These are phyloP conservation scores for Rhinophrynus dorsalis DNA, from an alignment of 2,797 vertebrate species.

Conservation along the genomic window DNA sequence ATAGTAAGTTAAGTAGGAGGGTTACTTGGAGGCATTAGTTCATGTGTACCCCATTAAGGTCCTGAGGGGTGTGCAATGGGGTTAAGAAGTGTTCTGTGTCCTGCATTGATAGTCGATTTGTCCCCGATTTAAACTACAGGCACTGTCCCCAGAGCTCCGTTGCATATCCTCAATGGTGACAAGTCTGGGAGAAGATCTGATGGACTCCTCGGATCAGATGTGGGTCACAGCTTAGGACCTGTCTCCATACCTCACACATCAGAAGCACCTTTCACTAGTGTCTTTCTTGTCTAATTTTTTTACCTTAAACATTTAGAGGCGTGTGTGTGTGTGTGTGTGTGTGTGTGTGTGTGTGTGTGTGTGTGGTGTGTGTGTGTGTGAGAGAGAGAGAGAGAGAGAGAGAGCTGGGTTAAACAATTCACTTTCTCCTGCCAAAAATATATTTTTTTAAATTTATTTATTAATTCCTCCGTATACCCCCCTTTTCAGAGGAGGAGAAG, in stretches of 20 bases:
- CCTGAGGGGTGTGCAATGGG: too few relatives aligned
- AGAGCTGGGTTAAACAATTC: constrained; percentile 43
- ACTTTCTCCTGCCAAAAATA: constrained; percentile 40
- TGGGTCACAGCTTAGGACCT: constrained; percentile 5
- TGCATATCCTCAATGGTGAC: too few relatives aligned
- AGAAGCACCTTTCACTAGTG: not conserved
- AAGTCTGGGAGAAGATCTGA: too few relatives aligned
- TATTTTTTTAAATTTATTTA: constrained; percentile 37
- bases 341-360: too few relatives aligned
- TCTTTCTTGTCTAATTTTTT: not conserved
- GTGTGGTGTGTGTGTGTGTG: constrained; percentile 5
- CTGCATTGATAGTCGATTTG: too few relatives aligned
- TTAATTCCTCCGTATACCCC: constrained; percentile 19
- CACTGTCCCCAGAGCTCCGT: too few relatives aligned
- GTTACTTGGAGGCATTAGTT: too few relatives aligned
- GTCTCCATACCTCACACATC: constrained; percentile 19
- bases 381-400: constrained; percentile 31
- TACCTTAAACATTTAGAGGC: constrained; percentile 43
- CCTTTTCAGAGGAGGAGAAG: not conserved
- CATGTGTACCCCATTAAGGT: too few relatives aligned
- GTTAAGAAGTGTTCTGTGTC: too few relatives aligned
- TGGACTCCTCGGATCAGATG: not conserved
- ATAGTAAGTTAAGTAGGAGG: too few relatives aligned
- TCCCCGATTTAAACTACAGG: too few relatives aligned
- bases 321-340: constrained; percentile 5